Conservation (phyloP, 2,888 invertebrate species). For the Saturnia pavonia region DNA sequence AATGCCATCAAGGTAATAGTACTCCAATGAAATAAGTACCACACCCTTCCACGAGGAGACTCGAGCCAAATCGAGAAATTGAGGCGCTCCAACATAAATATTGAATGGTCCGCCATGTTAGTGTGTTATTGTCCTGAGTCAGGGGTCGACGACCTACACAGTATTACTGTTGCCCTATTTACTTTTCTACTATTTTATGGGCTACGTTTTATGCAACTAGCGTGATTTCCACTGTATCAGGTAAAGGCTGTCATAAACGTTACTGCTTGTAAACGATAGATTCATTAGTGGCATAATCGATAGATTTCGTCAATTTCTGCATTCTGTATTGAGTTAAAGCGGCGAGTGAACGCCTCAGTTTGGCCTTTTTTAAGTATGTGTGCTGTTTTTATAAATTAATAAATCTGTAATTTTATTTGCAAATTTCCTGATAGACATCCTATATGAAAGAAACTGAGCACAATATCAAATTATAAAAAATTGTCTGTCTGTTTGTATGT, state of each 20-base stretch:
- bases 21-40: background rate
- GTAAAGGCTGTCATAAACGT: background rate
- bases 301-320: too few relatives aligned
- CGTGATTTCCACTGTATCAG: background rate
- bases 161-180: constrained; percentile 20
- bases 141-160: constrained; percentile 27
- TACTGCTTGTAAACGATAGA: background rate
- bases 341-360: too few relatives aligned
- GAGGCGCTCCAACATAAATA: constrained; percentile 17
- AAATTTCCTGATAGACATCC: too few relatives aligned
- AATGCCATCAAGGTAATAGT: background rate
- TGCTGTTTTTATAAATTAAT: too few relatives aligned
- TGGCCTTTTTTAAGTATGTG: too few relatives aligned
- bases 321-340: too few relatives aligned
- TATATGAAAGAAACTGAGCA: too few relatives aligned
- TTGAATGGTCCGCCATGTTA: constrained; percentile 18
- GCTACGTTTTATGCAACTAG: constrained; percentile 8
- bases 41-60: constrained; percentile 1
- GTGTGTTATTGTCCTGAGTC: constrained; percentile 15
- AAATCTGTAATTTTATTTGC: too few relatives aligned
- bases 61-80: constrained; percentile 18
- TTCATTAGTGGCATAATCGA: background rate
- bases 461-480: too few relatives aligned
- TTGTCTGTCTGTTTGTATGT: too few relatives aligned
- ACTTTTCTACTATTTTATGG: constrained; percentile 25